Evolutionary conservation across 2,113 vertebrate species (phyloP), one percentile per base, ranked within the genome.

Genomic region (Suncus etruscus): DNA sequence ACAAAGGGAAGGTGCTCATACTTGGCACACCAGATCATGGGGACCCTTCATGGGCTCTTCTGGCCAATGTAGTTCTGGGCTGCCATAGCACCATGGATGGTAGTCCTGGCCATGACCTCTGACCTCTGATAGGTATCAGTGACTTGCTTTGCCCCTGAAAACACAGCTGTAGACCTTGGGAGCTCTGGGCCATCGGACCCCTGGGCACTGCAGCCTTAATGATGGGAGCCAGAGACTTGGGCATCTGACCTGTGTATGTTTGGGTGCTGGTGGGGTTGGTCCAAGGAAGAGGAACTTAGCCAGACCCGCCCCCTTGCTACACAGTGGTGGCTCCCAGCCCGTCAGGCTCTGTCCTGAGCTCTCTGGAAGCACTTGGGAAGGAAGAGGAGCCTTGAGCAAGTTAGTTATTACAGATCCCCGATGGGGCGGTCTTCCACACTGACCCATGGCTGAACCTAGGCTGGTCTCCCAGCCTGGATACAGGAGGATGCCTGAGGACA

Each of bases 391-490:
- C 0, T 2, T 7, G 73, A 51, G 86, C 87, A 87, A 94, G 86
- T 90, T 92, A 89, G 87, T 87, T 94, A 94, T 86, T 90, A 61
- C 22, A 94, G 88, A 83, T 86, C 54, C 39, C 48, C 39, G 92
- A 50, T 0, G 29, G 85, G 92, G 80, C 4, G 6, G 83, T 83
- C 80, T 75, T 90, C 79, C 0, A 4, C 61, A 78, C 54, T 97
- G 95, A 97, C 95, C 94, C 73, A 81, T 68, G 50, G 65, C 92
- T 97, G 95, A 97, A 96, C 95, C 77, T 90, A 63, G 45, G 27
- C 91, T 96, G 88, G 94, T 94, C 94, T 85, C 80, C 65, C 76
- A 94, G 92, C 82, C 95, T 94, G 87, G 61, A 91, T 94, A 68
- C 87, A 91, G 68, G 76, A 83, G 4, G 27, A 83, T 88, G 92